Evolutionary conservation across 2,113 vertebrate species (phyloP).

Genomic region (Amphiprion ocellaris): DNA sequence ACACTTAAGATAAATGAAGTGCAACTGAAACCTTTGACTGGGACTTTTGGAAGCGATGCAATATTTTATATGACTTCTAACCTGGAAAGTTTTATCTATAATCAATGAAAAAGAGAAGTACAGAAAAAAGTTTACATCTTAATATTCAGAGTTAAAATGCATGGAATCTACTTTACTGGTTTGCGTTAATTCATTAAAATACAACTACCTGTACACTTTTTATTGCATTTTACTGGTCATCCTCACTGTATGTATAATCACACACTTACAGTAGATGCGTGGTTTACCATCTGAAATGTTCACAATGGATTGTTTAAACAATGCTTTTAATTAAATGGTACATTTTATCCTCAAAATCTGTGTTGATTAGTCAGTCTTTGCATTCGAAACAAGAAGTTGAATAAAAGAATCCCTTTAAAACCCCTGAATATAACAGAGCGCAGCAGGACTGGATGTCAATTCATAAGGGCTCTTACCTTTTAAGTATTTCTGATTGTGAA

Average conservation of each 20-base stretch:
- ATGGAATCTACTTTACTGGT: background rate
- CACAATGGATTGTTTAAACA: background rate
- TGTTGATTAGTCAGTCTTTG: constrained; percentile 7
- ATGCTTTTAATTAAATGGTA: constrained; percentile 15
- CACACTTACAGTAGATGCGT: background rate
- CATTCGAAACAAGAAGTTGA: constrained; percentile 7
- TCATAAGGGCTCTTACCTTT: constrained; percentile 46
- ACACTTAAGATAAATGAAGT: constrained; percentile 17
- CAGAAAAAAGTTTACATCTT: background rate
- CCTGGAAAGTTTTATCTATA: background rate
- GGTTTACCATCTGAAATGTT: background rate
- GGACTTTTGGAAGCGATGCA: background rate
- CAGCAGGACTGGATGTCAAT: constrained; percentile 25
- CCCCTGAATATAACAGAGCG: constrained; percentile 20
- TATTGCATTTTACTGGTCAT: background rate
- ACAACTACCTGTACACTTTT: background rate
- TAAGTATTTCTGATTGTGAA: constrained; percentile 50
- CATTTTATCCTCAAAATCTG: background rate
- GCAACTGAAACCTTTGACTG: background rate
- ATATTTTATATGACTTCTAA: constrained; percentile 8
- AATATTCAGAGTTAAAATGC: background rate
- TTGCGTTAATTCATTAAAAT: background rate
- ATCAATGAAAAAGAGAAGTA: background rate
- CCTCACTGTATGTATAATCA: background rate
- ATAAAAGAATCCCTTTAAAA: constrained; percentile 38